Base-by-base conservation (phyloP, 92 coral and sea anemone species). In the Plumapathes pennacea region DNA sequence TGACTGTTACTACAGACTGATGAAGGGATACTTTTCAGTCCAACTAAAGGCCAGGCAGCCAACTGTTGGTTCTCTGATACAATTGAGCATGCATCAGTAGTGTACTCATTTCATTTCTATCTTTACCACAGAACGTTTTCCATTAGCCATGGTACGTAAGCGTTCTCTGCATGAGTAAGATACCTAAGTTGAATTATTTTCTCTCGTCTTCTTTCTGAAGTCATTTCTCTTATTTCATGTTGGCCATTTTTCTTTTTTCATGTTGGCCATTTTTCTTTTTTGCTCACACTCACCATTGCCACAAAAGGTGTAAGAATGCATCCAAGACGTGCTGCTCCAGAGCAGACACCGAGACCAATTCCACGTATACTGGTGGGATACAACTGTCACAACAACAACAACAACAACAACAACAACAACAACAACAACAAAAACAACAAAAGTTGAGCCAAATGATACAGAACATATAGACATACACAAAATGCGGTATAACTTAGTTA, bases 281-380 rank as follows among this genome's bases (percentile, higher is more conserved):
- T 54, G 14, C 29, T 1, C 7, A 4, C n/a, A 58, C 80, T 62
- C 67, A 91, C 97, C 97, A 86, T 90, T 30, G 97, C 97, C 60
- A 91, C 95, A 64, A 77, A 91, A 19, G 97, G 97, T 14, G 97
- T 91, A 26, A 91, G 65, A 81, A 91, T 91, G 29, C 97, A 91
- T 15, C 97, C 97, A 25, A 91, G 68, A 47, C 97, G 69, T 10
- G 96, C 95, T 50, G 81, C 72, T 24, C 91, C 96, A 10, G 95
- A 89, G 50, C 96, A 84, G 7, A 90, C 75, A 0, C 97, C 97
- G 19, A 91, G 66, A 17, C 96, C 97, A 20, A 91, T 81, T 20
- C 97, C 97, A 15, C 97, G 95, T 55, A 91, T 80, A 52, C 74
- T 79, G 38, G 97, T 91, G 34, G 97, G 97, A 49, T 91, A 91